These are phyloP conservation scores for Caenorhabditis inopinata DNA, from an alignment of 1,140 invertebrate species.

Conservation along the genomic window DNA sequence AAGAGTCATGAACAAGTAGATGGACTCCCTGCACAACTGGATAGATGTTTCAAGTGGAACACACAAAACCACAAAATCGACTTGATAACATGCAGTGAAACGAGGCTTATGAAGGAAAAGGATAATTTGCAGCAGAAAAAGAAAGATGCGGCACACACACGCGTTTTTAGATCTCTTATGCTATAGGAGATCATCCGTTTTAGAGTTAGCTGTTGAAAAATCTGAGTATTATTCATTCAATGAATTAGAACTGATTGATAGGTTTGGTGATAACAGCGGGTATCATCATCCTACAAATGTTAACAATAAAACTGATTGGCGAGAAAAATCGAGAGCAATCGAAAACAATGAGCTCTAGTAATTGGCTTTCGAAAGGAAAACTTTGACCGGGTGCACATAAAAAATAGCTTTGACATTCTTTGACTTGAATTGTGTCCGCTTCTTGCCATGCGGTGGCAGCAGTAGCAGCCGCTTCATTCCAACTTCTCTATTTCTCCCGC, in stretches of 20 bases:
- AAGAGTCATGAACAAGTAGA: background rate
- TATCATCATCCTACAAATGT: background rate
- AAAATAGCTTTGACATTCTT: background rate
- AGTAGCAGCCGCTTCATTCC: constrained; percentile 14
- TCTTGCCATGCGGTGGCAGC: constrained; percentile 4
- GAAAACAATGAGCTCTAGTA: no score
- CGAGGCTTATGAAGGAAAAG: background rate
- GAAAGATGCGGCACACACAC: background rate
- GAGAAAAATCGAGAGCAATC: no score
- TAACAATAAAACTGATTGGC: background rate
- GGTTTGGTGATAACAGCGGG: background rate
- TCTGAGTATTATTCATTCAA: no score
- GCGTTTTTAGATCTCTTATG: background rate
- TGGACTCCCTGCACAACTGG: background rate
- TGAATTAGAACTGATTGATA: background rate
- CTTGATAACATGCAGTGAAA: background rate
- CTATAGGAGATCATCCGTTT: constrained; percentile 15
- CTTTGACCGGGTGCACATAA: background rate
- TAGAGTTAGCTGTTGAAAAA: no score
- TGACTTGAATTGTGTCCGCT: background rate
- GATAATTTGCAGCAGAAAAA: background rate
- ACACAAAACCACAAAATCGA: background rate
- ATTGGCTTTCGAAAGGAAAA: background rate
- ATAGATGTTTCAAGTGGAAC: constrained; percentile 23
- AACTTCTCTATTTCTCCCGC: constrained; percentile 27